Conservation (phyloP, 2,113 vertebrate species). For the Trinectes maculatus region DNA sequence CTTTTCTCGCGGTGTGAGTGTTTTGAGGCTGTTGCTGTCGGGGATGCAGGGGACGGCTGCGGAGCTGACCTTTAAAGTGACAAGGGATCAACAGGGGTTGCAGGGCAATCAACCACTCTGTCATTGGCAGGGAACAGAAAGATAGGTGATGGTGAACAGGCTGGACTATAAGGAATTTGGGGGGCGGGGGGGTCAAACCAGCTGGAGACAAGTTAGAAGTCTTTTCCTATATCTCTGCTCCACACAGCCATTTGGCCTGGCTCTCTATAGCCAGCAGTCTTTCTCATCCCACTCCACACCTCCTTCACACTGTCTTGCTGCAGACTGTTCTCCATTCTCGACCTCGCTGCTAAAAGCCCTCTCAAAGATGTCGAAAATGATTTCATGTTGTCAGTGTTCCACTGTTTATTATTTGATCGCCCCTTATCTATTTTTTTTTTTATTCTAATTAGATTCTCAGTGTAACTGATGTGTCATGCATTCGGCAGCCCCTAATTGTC, state of each 20-base stretch:
- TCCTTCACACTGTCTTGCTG: constrained; percentile 72
- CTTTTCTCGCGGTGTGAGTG: constrained; percentile 12
- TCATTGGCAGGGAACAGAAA: constrained; percentile 29
- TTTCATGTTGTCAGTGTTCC: constrained; percentile 1
- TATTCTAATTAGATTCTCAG: constrained; percentile 1
- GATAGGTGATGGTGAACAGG: constrained; percentile 27
- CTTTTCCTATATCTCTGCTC: constrained; percentile 35
- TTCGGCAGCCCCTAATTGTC: constrained; percentile 25
- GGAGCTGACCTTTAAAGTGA: constrained; percentile 55
- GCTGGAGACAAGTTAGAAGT: constrained; percentile 45
- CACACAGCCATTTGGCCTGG: constrained; percentile 66
- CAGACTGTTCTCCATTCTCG: constrained; percentile 68
- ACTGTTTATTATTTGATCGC: constrained; percentile 13
- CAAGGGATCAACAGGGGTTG: constrained; percentile 48
- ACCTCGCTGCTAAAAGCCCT: constrained; percentile 43
- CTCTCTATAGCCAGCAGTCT: constrained; percentile 60
- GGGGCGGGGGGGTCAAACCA: constrained; percentile 28
- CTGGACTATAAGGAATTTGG: constrained; percentile 4
- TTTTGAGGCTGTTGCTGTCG: constrained; percentile 11
- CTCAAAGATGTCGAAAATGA: constrained; percentile 3
- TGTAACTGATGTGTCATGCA: constrained; percentile 32
- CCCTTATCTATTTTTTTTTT: constrained; percentile 14
- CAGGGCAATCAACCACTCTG: constrained; percentile 44
- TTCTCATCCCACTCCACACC: constrained; percentile 78
- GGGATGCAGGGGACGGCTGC: constrained; percentile 22